Base-by-base conservation (phyloP, 2,797 vertebrate genomes). In the Tenualosa ilisha region DNA sequence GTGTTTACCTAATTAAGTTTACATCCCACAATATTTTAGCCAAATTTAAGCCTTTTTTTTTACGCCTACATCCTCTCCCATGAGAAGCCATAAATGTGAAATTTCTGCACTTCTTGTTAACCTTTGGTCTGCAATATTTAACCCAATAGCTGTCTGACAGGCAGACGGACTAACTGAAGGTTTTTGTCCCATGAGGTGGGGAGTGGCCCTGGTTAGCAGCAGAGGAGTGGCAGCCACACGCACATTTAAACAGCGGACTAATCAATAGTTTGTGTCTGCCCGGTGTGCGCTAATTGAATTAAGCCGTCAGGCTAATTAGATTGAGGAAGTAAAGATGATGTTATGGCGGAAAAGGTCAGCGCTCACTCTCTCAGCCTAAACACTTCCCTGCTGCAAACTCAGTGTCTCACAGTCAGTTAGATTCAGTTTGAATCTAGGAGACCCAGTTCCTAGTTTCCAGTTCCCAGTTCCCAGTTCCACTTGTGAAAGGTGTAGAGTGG, bases 221-320 rank as follows among this genome's bases (percentile, higher is more conserved):
- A 20, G 13, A 40, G 1, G 15, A 20, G 20, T 4, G 46, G 72
- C 13, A 72, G 26, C 68, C 53, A 20, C 22, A 4, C 37, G 11
- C 15, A 20, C 40, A 46, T 43, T 79, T 46, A 79, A 46, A 46
- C 72, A 79, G 72, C 72, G 20, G 40, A 40, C 72, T 79, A 46
- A 79, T 79, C 72, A 79, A 79, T 79, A 79, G 72, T 20, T 46
- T 46, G 72, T 46, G 40, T 79, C 72, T 46, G 72, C 72, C 15
- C 46, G 40, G 17, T 22, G 72, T 79, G 72, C 72, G 72, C 40
- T 79, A 79, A 79, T 79, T 43, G 40, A 46, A 79, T 79, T 79
- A 79, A 46, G 72, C 20, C 26, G 40, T 20, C 37, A 43, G 22
- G 72, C 72, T 79, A 79, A 79, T 79, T 46, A 79, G 72, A 79